Evolutionary conservation across 2,113 vertebrate species (phyloP).

Genomic region (Gobio gobio): DNA sequence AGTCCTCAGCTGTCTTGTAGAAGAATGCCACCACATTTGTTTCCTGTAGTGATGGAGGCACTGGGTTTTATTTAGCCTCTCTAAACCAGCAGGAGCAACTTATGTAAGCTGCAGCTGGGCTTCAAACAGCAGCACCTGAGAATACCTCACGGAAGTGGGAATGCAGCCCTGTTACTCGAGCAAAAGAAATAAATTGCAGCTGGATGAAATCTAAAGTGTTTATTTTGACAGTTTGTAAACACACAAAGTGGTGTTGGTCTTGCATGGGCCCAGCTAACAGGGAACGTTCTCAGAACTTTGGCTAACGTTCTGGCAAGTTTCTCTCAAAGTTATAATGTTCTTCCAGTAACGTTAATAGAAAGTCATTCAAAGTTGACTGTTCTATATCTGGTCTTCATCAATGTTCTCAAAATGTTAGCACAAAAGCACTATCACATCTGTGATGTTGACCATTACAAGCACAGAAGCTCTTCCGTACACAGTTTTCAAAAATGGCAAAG

Average conservation of each 20-base stretch:
- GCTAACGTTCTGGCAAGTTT: too few relatives aligned
- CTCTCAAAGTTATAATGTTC: too few relatives aligned
- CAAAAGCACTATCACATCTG: too few relatives aligned
- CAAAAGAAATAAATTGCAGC: neutral
- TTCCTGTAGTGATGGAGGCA: conserved; percentile 50
- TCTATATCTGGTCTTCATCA: too few relatives aligned
- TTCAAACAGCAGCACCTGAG: conserved; percentile 13
- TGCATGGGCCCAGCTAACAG: neutral
- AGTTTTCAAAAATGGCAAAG: too few relatives aligned
- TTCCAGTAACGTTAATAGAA: too few relatives aligned
- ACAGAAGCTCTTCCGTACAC: too few relatives aligned
- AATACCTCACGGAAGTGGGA: neutral
- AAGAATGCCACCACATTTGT: conserved; percentile 45
- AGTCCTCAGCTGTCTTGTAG: neutral
- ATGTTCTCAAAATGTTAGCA: too few relatives aligned
- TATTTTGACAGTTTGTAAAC: conserved; percentile 25
- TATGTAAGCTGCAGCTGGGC: conserved; percentile 8
- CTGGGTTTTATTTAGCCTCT: conserved; percentile 48
- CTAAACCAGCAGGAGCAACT: conserved; percentile 8
- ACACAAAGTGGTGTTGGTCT: neutral
- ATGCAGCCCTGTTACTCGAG: neutral
- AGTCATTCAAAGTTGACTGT: too few relatives aligned
- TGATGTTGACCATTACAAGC: too few relatives aligned
- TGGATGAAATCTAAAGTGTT: conserved; percentile 5
- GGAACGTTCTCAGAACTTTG: too few relatives aligned